These are phyloP conservation scores for Bombus ignitus DNA, from an alignment of 1,140 invertebrate species.

Conservation along the genomic window DNA sequence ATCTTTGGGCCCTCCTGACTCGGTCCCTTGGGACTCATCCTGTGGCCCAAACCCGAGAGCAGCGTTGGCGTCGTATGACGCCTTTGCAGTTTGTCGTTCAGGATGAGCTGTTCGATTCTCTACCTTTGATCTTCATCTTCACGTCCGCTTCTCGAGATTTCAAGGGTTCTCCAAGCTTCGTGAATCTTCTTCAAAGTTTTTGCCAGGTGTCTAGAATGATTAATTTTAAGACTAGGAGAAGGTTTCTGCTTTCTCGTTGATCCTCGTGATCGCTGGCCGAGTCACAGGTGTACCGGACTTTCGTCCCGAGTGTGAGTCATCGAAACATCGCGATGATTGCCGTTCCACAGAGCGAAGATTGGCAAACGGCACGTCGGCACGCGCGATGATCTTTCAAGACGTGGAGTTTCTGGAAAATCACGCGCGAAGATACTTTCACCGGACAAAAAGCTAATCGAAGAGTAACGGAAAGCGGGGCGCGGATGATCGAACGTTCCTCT, in stretches of 20 bases:
- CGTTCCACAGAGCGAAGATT: too few species aligned
- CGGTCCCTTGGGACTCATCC: slow-evolving; percentile 79
- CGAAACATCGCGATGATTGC: neutral
- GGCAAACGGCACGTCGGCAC: neutral
- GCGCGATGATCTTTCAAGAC: neutral
- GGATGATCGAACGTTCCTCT: slow-evolving; percentile 29
- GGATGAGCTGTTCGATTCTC: slow-evolving; percentile 47
- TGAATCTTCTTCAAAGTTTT: neutral
- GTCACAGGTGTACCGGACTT: neutral
- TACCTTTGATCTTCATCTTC: slow-evolving; percentile 4
- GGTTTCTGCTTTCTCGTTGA: neutral
- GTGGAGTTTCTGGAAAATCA: slow-evolving; percentile 39
- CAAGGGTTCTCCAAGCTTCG: neutral
- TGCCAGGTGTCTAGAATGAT: neutral
- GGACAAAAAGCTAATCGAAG: neutral
- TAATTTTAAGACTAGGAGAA: neutral
- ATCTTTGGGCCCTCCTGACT: slow-evolving; percentile 73
- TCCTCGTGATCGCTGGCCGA: neutral
- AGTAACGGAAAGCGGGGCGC: slow-evolving; percentile 15
- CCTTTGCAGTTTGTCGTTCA: slow-evolving; percentile 74
- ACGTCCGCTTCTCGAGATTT: neutral
- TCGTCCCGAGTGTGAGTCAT: neutral
- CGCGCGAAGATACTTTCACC: slow-evolving; percentile 13
- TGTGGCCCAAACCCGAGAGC: slow-evolving; percentile 50
- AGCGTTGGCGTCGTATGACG: slow-evolving; percentile 78